These are phyloP conservation scores for Ochropleura leucogaster DNA, from an alignment of 2,888 invertebrate genomes.

Conservation along the genomic window DNA sequence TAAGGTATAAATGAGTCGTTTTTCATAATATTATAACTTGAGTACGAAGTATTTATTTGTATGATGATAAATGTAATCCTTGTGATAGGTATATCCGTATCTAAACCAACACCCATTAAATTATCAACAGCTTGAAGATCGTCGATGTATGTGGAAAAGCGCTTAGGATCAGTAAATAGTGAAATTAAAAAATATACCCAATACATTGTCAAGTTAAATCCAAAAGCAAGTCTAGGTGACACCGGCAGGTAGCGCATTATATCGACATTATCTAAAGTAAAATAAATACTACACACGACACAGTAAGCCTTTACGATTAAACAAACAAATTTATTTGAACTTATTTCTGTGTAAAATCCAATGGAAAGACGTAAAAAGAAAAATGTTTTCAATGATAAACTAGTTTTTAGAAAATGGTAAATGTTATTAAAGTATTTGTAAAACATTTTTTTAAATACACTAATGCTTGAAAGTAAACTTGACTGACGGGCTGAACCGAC, in stretches of 20 bases:
- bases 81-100: background rate
- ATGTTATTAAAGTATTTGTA: slow-evolving; percentile 4
- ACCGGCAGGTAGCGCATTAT: background rate
- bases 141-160: background rate
- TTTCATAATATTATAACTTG: too few species aligned
- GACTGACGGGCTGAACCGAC: background rate
- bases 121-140: slow-evolving; percentile 13
- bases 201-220: background rate
- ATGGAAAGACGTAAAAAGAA: background rate
- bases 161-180: background rate
- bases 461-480: background rate
- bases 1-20: too few species aligned
- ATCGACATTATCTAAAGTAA: too few species aligned
- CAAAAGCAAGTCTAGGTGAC: background rate
- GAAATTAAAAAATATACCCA: background rate
- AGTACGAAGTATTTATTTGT: background rate
- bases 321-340: slow-evolving; percentile 11
- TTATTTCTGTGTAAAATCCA: slow-evolving; percentile 15
- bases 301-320: background rate
- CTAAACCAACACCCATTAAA: background rate
- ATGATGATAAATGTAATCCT: background rate
- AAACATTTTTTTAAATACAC: slow-evolving; percentile 1
- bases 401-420: background rate
- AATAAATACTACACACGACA: background rate
- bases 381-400: slow-evolving; percentile 1